A percentile compares a stretch with the other conserved stretches of the same genome.
These are phyloP conservation scores for Pheosia tremula DNA, from an alignment of 2,888 invertebrate genomes.

Conservation along the genomic window DNA sequence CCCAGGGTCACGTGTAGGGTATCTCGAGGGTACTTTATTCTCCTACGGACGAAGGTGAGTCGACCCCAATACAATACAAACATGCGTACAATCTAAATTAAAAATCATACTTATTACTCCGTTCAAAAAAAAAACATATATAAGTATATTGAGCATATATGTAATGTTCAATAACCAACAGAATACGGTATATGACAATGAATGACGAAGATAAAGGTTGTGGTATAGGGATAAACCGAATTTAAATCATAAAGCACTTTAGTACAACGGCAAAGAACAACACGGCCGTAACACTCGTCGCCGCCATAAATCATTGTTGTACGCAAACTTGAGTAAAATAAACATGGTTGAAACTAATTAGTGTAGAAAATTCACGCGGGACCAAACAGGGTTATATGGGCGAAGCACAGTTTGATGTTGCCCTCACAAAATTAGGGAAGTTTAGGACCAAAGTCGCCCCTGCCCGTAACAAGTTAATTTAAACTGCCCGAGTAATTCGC, in stretches of 20 bases:
- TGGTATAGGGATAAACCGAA: not conserved
- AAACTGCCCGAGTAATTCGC: conserved; percentile 80
- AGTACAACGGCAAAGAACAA: conserved; percentile 39
- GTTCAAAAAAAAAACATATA: too few species aligned
- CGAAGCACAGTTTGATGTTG: conserved; percentile 82
- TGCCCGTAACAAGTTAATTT: conserved; percentile 80
- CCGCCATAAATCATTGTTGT: conserved; percentile 74
- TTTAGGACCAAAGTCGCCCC: conserved; percentile 79
- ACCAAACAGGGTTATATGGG: conserved; percentile 77
- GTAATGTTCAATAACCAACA: too few species aligned
- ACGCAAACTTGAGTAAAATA: conserved; percentile 78
- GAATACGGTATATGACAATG: too few species aligned
- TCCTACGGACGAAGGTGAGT: too few species aligned
- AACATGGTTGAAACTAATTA: conserved; percentile 80
- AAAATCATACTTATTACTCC: too few species aligned
- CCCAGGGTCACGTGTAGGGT: too few species aligned
- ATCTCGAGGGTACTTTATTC: too few species aligned
- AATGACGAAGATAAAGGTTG: too few species aligned
- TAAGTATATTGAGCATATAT: too few species aligned
- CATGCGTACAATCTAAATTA: too few species aligned
- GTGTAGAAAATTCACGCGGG: conserved; percentile 82
- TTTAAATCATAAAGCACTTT: conserved; percentile 17
- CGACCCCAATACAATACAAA: too few species aligned
- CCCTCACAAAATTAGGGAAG: conserved; percentile 82
- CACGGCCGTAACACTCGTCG: conserved; percentile 49